These are phyloP conservation scores for Thinocorus orbignyianus DNA, from an alignment of 2,113 vertebrate genomes.

Conservation along the genomic window DNA sequence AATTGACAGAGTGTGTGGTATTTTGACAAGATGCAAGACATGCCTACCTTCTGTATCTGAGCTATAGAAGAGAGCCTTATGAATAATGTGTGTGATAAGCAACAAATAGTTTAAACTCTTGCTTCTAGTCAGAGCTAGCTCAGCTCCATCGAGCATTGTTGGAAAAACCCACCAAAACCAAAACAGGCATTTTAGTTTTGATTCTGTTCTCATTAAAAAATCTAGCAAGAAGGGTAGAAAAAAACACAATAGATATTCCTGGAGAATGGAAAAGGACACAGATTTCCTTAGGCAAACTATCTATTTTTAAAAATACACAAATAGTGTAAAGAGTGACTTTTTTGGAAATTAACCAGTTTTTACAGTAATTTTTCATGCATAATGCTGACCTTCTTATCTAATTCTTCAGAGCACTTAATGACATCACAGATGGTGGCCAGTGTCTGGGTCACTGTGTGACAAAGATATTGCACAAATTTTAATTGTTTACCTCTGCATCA, in stretches of 20 bases:
- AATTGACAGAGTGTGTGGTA: not conserved
- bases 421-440: not conserved
- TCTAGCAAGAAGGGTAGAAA: not conserved
- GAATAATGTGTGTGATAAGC: slow-evolving; percentile 12
- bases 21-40: not conserved
- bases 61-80: not conserved
- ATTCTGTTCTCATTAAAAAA: not conserved
- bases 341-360: not conserved
- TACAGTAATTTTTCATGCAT: not conserved
- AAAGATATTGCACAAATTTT: not conserved
- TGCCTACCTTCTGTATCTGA: not conserved
- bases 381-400: not conserved
- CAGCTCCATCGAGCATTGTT: not conserved
- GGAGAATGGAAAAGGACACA: not conserved
- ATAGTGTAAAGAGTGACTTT: not conserved
- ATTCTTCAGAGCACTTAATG: not conserved
- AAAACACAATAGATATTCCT: not conserved
- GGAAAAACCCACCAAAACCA: not conserved
- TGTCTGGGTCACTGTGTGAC: not conserved
- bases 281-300: not conserved
- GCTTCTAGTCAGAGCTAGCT: not conserved
- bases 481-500: not conserved
- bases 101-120: slow-evolving; percentile 24
- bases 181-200: not conserved
- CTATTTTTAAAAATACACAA: not conserved